These are phyloP conservation scores for Elysia crispata DNA, from an alignment of 2,888 invertebrate species.

Conservation along the genomic window DNA sequence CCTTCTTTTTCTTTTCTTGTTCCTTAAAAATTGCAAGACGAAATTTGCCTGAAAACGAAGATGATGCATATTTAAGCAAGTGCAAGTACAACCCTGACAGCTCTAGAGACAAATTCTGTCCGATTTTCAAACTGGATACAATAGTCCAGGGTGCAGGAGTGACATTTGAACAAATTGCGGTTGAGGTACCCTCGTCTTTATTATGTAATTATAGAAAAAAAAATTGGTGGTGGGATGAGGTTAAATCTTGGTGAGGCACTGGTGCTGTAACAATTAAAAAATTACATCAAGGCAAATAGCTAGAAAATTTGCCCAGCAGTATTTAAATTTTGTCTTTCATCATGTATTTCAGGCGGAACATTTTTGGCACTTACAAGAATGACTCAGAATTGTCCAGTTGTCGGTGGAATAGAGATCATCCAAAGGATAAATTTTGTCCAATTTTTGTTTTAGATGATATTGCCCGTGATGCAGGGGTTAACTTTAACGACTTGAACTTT, in stretches of 20 bases:
- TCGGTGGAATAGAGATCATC: slow-evolving; percentile 62
- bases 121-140: slow-evolving; percentile 72
- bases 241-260: too few relatives aligned
- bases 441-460: slow-evolving; percentile 78
- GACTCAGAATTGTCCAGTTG: slow-evolving; percentile 66
- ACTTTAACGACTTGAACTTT: background rate
- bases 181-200: background rate
- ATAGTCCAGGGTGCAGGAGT: slow-evolving; percentile 63
- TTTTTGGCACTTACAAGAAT: slow-evolving; percentile 61
- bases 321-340: too few relatives aligned
- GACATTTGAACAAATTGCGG: slow-evolving; percentile 29
- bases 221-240: too few relatives aligned
- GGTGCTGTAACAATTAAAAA: too few relatives aligned
- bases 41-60: slow-evolving; percentile 69
- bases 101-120: slow-evolving; percentile 69
- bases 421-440: slow-evolving; percentile 75
- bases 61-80: slow-evolving; percentile 61
- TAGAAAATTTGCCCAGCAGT: too few relatives aligned
- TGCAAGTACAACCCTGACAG: slow-evolving; percentile 67
- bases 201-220: background rate
- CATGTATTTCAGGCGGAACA: slow-evolving; percentile 70
- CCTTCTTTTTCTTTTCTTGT: background rate
- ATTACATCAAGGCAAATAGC: too few relatives aligned
- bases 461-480: slow-evolving; percentile 63
- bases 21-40: slow-evolving; percentile 62